Evolutionary conservation across 2,113 vertebrate genomes (phyloP).

Genomic region (Megaceryle maxima): DNA sequence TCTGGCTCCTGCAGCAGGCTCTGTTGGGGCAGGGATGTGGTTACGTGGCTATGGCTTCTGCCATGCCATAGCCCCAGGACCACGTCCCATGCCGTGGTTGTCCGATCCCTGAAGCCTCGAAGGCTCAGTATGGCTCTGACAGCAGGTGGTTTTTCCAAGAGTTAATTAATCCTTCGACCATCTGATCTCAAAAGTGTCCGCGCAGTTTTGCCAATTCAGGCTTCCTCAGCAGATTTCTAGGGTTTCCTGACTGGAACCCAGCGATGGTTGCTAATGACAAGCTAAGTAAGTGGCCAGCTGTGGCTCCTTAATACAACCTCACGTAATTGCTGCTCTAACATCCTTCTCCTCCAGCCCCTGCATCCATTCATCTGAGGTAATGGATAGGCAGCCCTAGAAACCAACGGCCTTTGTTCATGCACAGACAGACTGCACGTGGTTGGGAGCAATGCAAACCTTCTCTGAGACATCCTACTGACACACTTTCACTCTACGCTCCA

Average conservation of each 20-base stretch:
- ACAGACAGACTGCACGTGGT: neutral
- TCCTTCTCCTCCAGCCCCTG: neutral
- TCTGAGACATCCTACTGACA: neutral
- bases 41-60: neutral
- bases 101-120: neutral
- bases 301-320: constrained; percentile 24
- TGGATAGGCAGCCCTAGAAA: constrained; percentile 9
- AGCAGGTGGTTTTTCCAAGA: neutral
- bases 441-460: neutral
- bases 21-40: neutral
- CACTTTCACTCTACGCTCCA: neutral
- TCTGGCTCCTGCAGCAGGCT: neutral
- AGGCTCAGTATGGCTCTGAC: neutral
- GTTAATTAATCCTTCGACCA: constrained; percentile 6
- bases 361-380: neutral
- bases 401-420: neutral
- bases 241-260: neutral
- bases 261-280: constrained; percentile 11
- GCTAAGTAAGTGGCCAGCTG: constrained; percentile 59
- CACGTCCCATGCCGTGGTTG: accelerated
- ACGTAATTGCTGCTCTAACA: neutral
- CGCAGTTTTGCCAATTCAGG: neutral
- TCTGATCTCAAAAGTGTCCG: constrained; percentile 7
- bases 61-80: neutral
- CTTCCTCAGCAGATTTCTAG: constrained; percentile 18